Evolutionary conservation across 2,888 invertebrate genomes (phyloP).

Genomic region (Hipparchia sbordonii): DNA sequence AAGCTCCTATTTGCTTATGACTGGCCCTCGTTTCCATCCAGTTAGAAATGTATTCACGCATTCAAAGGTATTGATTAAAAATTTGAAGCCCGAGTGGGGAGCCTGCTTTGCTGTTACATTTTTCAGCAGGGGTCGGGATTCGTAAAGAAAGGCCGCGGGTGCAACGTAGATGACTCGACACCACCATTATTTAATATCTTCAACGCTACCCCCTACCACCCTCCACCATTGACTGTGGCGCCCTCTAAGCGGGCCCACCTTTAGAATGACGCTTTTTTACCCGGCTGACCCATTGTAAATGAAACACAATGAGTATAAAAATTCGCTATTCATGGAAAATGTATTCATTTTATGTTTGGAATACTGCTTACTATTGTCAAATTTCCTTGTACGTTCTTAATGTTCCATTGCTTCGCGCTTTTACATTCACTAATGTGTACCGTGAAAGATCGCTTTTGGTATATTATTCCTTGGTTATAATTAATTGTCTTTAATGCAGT

Average conservation of each 20-base stretch:
- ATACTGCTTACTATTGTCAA: conserved; percentile 52
- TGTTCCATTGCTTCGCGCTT: conserved; percentile 44
- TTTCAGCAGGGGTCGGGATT: conserved; percentile 18
- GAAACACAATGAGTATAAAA: conserved; percentile 58
- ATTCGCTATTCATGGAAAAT: conserved; percentile 57
- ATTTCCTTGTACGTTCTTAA: conserved; percentile 45
- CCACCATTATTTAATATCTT: conserved; percentile 49
- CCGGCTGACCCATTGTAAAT: conserved; percentile 53
- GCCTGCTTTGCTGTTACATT: conserved; percentile 3
- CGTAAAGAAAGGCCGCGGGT: conserved; percentile 29
- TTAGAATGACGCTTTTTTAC: conserved; percentile 48
- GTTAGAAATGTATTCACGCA: neutral
- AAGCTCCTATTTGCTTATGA: too few species aligned
- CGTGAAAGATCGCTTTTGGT: conserved; percentile 28
- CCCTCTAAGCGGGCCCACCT: conserved; percentile 40
- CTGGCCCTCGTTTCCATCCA: neutral
- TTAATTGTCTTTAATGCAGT: conserved; percentile 25
- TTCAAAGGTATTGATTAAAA: conserved; percentile 15
- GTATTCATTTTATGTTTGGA: conserved; percentile 50
- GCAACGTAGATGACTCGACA: conserved; percentile 20
- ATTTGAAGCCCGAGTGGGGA: neutral
- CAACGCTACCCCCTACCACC: conserved; percentile 45
- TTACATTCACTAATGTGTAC: conserved; percentile 38
- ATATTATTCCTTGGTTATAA: conserved; percentile 19
- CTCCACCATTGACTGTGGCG: conserved; percentile 44